These are phyloP conservation scores for Elaeidobius kamerunicus DNA, from an alignment of 2,888 invertebrate genomes.

Conservation along the genomic window DNA sequence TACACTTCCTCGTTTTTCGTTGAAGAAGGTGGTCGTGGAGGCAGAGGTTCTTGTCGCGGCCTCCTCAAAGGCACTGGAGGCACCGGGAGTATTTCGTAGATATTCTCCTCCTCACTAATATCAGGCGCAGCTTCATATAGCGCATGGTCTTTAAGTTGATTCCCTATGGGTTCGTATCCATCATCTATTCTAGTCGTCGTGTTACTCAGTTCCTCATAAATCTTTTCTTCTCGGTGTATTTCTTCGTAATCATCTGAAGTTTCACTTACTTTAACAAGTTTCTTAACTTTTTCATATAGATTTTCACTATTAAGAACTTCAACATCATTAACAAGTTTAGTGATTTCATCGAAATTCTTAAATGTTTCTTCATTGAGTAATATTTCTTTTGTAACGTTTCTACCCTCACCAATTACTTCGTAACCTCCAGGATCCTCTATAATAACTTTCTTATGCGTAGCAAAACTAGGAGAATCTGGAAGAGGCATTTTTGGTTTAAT, in stretches of 20 bases:
- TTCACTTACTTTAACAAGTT: neutral
- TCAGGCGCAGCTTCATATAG: constrained; percentile 51
- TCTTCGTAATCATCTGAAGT: constrained; percentile 37
- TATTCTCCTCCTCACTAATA: no score
- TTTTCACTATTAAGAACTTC: constrained; percentile 14
- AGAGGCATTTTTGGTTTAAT: constrained; percentile 34
- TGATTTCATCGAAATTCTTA: constrained; percentile 27
- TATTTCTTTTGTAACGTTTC: neutral
- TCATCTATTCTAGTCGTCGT: constrained; percentile 45
- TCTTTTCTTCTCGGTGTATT: constrained; percentile 21
- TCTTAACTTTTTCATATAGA: constrained; percentile 14
- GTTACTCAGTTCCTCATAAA: constrained; percentile 22
- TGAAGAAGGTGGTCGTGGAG: constrained; percentile 47
- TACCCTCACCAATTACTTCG: constrained; percentile 20
- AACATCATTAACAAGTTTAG: constrained; percentile 19
- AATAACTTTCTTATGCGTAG: neutral
- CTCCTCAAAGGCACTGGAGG: constrained; percentile 42
- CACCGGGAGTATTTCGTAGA: constrained; percentile 53
- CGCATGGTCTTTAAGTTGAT: constrained; percentile 44
- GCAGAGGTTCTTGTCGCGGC: constrained; percentile 52
- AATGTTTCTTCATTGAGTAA: constrained; percentile 20
- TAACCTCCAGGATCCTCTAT: constrained; percentile 14
- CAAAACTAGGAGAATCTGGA: constrained; percentile 9
- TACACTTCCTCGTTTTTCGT: constrained; percentile 55
- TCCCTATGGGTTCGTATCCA: constrained; percentile 35